phyloP scores from a whole-genome alignment of 1,140 invertebrate species.

The Polyergus mexicanus region DNA sequence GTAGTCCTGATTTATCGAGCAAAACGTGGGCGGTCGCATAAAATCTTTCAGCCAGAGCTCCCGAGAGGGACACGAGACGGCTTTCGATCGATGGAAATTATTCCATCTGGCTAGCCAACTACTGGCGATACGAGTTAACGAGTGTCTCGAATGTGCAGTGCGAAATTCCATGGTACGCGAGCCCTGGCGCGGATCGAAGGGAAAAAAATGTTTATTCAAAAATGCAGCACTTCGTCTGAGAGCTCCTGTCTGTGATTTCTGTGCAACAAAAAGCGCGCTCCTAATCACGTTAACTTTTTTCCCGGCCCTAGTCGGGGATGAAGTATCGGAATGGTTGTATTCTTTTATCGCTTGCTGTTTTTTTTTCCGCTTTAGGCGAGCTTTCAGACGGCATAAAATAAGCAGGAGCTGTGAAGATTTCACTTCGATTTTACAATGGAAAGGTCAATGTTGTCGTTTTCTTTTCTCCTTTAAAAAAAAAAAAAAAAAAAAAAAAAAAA shows the following conservation, averaged over 20 bases:
- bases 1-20: constrained; percentile 44
- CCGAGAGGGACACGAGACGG: constrained; percentile 15
- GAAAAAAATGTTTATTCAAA: constrained; percentile 18
- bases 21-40: constrained; percentile 16
- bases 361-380: background rate
- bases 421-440: background rate
- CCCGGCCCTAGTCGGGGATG: background rate
- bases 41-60: constrained; percentile 23
- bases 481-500: no score
- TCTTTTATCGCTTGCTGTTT: background rate
- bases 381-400: constrained; percentile 32
- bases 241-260: background rate
- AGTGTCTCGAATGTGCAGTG: background rate
- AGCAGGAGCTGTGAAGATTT: constrained; percentile 10
- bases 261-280: constrained; percentile 28
- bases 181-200: background rate
- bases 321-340: constrained; percentile 7
- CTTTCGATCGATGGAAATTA: constrained; percentile 57
- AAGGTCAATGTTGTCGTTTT: background rate
- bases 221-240: background rate
- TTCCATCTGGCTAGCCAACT: constrained; percentile 8
- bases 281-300: constrained; percentile 36
- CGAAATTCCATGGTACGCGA: background rate
- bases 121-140: constrained; percentile 38
- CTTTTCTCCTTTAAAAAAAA: background rate